Evolutionary conservation across 2,113 vertebrate species (phyloP), one percentile per base, ranked within the genome.

Genomic region (Ptychochromis oligacanthus): DNA sequence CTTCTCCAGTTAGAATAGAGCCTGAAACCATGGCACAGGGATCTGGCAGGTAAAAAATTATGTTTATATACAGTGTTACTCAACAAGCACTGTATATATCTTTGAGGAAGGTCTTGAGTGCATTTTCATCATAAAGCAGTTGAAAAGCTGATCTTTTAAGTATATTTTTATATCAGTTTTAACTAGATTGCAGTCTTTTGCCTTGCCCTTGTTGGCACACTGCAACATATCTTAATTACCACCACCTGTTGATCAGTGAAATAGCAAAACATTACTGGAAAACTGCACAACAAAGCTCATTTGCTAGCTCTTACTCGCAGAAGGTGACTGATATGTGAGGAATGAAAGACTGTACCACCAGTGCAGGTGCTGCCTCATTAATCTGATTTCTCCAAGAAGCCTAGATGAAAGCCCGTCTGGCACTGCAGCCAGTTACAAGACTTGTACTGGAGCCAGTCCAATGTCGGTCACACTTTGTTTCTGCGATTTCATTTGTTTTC

Each of bases 281-380:
- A 1, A 15, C 20, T 22, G 11, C 36, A 38, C 62, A 65, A 52
- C 22, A 70, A 64, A 83, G 64, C 43, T 38, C 3, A 12, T 54
- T 38, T 70, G 15, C 36, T 36, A 60, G 10, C 4, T 57, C 5
- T 56, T 59, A 54, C 36, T 78, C 17, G 11, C 31, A 13, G 52
- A 81, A 6, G 9, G 14, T 22, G 60, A 57, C 22, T 17, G 57
- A 61, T 58, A 60, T 75, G 12, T 11, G 67, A 81, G 67, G 77
- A 85, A 79, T 79, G 56, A 79, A 58, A 17, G 46, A 40, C 59
- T 26, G 70, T 5, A 18, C 20, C 18, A 49, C 26, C 31, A 10
- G 52, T 38, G 75, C 38, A 82, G 61, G 38, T 62, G 83, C 56
- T 49, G 61, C 54, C 57, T 84, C 78, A 78, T 80, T 89, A 79